These are phyloP conservation scores for Trachops cirrhosus DNA, from an alignment of 2,797 vertebrate species.

Conservation along the genomic window DNA sequence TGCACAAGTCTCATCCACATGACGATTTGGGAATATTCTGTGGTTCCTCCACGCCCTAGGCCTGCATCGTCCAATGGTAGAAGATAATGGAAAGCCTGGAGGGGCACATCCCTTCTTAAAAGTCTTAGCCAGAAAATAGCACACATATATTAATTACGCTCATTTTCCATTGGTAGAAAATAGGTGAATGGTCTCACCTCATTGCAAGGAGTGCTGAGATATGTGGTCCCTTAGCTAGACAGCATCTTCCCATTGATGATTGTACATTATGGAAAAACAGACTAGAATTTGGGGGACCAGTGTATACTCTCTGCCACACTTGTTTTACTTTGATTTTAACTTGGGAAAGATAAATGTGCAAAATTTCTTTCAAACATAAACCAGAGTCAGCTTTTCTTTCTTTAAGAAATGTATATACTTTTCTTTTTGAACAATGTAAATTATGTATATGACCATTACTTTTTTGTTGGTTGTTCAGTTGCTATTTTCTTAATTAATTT, in stretches of 20 bases:
- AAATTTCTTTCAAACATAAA: neutral
- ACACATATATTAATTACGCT: neutral
- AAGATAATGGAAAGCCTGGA: neutral
- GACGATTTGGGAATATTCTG: neutral
- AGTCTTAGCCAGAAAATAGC: neutral
- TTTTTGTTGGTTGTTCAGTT: neutral
- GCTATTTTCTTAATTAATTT: neutral
- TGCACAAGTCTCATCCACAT: neutral
- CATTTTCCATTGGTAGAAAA: neutral
- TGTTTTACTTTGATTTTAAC: neutral
- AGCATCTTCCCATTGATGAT: neutral
- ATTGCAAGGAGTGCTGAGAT: neutral
- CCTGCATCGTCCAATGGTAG: neutral
- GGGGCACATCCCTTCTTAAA: neutral
- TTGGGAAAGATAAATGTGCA: neutral
- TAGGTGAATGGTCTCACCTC: neutral
- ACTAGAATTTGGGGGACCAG: neutral
- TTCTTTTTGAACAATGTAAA: neutral
- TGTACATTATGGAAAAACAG: neutral
- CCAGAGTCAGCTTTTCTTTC: neutral
- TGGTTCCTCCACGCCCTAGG: neutral
- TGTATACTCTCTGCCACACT: neutral
- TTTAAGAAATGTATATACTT: neutral
- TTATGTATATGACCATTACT: neutral
- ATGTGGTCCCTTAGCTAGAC: rapidly evolving